Evolutionary conservation across 2,113 vertebrate genomes (phyloP), one percentile per base, ranked within the genome.

Genomic region (Catagonus wagneri): DNA sequence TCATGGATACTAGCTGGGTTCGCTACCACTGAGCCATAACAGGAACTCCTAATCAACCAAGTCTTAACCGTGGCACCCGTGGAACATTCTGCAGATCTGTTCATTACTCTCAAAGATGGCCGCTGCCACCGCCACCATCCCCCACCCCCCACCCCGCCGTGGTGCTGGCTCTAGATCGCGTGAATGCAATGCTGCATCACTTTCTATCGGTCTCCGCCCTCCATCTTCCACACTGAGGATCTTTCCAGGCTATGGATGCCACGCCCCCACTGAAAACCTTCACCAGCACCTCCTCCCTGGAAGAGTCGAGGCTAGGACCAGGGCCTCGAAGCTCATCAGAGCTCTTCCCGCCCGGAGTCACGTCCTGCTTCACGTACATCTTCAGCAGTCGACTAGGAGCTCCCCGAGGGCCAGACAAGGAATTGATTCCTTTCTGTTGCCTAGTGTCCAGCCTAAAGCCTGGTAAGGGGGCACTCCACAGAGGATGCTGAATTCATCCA

Each of bases 151-250:
- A 44, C 44, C 44, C 44, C 44, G 44, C 71, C 36, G 12, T 1
- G 32, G 29, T 7, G 58, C 71, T 25, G 56, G 11, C 29, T 83
- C 95, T 78, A 27, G 19, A 17, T 16, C 83, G 91, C 7, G 9
- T 34, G 12, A 58, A 52, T 69, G 34, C 85, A 71, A 19, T n/a
- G 12, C 58, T 65, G 14, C 63, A 16, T 25, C 39, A 44, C 12
- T 90, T 39, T 76, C 54, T 76, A 12, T 1, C 16, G 44, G 23
- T 39, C 36, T 91, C 23, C 19, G 25, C 25, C 15, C 1, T 4
- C 7, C 61, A 5, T 12, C 39, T 58, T n/a, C 7, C 23, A 71
- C 0, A 1, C 11, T 39, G 6, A 29, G 20, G 7, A 22, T 36
- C 54, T 66, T 75, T 66, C 74, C 15, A 60, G 3, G 36, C 39